phyloP scores from a whole-genome alignment of 30 jellyfish, hydroid and myxozoan genomes.

The Aurelia aurita complex sp. Pacific region DNA sequence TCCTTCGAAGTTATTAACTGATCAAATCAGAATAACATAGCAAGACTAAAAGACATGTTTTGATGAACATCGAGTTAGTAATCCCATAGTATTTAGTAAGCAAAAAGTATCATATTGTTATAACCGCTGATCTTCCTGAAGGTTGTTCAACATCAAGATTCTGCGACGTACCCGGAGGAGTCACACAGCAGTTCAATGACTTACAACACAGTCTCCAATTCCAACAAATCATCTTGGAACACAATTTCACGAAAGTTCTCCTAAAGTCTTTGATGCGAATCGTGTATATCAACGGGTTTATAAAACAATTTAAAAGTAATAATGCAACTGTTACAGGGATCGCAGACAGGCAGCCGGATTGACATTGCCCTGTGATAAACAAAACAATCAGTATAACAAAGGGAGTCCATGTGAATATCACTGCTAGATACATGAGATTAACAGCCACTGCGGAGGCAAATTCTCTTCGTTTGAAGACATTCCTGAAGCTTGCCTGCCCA shows the following conservation, averaged over 20 bases:
- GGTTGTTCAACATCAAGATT: too few relatives aligned
- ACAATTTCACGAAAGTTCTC: background rate
- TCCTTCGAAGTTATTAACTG: too few relatives aligned
- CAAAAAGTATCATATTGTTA: too few relatives aligned
- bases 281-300: constrained; percentile 25
- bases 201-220: background rate
- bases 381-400: background rate
- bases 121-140: too few relatives aligned
- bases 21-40: too few relatives aligned
- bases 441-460: constrained; percentile 33
- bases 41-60: too few relatives aligned
- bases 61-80: too few relatives aligned
- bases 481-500: background rate
- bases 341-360: background rate
- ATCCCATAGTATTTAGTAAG: too few relatives aligned
- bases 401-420: constrained; percentile 61
- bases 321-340: constrained; percentile 10
- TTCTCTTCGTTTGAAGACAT: constrained; percentile 16
- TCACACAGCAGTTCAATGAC: too few relatives aligned
- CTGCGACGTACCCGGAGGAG: too few relatives aligned
- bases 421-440: constrained; percentile 34
- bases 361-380: background rate
- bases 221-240: background rate
- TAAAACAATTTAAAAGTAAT: constrained; percentile 1
- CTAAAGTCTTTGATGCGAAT: constrained; percentile 5